Evolutionary conservation across 2,113 vertebrate genomes (phyloP), one percentile per base, ranked within the genome.

Genomic region (Hipposideros armiger): DNA sequence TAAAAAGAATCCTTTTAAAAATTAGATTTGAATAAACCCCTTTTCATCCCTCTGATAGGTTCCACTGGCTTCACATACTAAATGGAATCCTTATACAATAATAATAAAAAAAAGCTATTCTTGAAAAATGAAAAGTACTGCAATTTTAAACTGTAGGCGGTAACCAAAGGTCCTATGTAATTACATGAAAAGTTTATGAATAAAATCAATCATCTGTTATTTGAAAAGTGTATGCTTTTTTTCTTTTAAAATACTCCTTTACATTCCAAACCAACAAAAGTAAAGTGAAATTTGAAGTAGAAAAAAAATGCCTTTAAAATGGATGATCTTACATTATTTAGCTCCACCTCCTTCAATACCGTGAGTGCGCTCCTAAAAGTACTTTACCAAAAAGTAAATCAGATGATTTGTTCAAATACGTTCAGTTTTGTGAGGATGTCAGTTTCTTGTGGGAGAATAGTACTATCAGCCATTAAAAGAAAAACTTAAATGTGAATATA

Each of bases 101-200:
- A 80, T 6, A 66, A 66, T 10, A 81, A 69, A 83, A 54, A 87
- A 88, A 66, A 45, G 3, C n/a, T 87, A 20, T 22, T 84, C 54
- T 91, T 80, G 4, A 97, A 95, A 97, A 95, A 58, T 77, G 47
- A 92, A 94, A 96, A 90, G 32, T 58, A n/a, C 10, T 90, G 19
- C 60, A 88, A 88, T 88, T 96, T 97, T 84, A 87, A 92, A 64
- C 90, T 85, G 19, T 72, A 90, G 60, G 84, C 28, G 19, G 84
- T 76, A 96, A 72, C 85, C 16, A 64, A 86, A 7, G 86, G 77
- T 88, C 85, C 56, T 52, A 28, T 42, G 56, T 54, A 97, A 95
- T 96, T 96, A 89, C 19, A 86, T 52, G 50, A 50, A 94, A 95
- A 76, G 14, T 84, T 97, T 95, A 86, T 96, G 85, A 95, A 89